Base-by-base conservation (phyloP, 2,113 vertebrate species). In the Microcebus jonahi region DNA sequence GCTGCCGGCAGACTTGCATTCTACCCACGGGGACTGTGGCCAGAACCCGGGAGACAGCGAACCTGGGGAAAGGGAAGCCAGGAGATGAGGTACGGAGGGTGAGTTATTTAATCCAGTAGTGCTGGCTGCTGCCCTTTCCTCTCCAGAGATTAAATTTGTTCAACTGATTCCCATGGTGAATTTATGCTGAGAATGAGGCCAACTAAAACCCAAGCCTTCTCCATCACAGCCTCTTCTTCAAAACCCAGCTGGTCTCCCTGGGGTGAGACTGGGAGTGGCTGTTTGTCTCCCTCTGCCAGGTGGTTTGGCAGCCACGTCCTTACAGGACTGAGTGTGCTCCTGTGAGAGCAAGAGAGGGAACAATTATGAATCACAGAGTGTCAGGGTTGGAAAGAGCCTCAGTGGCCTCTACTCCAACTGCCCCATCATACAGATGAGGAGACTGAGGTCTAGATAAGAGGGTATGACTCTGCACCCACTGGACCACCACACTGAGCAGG, bases 11-110 rank as follows among this genome's bases (percentile, higher is more conserved):
- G 2, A 3, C 5, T n/a, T 6, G 88, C 29, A 27, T 36, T 76
- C 80, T n/a, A 20, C 20, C 63, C 0, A 0, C 8, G 0, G 0
- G 25, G 14, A 45, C 39, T 0, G 3, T 29, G n/a, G 3, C 27
- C 14, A 13, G 57, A 42, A 21, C n/a, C 15, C 17, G 1, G 20
- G 50, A 67, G 48, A 20, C 27, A 45, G 75, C 17, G 8, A 31
- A 9, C 8, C 3, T 21, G 9, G 39, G 2, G 6, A 17, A 18
- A 20, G 3, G 85, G 18, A 77, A 85, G 77, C 61, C 29, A 29
- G 75, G 14, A 27, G 23, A 45, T 0, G 36, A 81, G 50, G 42
- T 8, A 31, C 34, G 18, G 80, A 77, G 21, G 5, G 23, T 17
- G 65, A 53, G 29, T 21, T 67, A 36, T 55, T 68, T 8, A 6